Conservation (phyloP, 2,888 invertebrate genomes). For the Drosophila anceps region DNA sequence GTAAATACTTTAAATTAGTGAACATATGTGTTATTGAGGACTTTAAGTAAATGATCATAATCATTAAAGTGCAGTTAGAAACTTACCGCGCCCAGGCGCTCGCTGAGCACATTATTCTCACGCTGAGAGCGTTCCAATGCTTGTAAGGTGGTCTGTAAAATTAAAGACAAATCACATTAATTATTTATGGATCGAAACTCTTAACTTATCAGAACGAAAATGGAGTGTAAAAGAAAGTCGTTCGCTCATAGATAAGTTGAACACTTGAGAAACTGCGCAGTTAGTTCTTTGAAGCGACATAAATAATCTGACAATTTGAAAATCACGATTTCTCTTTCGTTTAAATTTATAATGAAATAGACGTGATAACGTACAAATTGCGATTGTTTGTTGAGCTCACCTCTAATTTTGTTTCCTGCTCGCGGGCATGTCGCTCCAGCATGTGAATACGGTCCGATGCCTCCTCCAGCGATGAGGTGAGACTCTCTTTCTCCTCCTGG, state of each 20-base stretch:
- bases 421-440: slow-evolving; percentile 92
- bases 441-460: slow-evolving; percentile 94
- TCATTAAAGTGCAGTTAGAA: background rate
- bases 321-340: slow-evolving; percentile 64
- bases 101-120: slow-evolving; percentile 90
- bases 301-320: slow-evolving; percentile 53
- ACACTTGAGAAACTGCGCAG: slow-evolving; percentile 73
- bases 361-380: slow-evolving; percentile 57
- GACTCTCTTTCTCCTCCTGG: slow-evolving; percentile 92
- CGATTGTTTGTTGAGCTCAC: slow-evolving; percentile 58
- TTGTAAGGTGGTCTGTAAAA: slow-evolving; percentile 87
- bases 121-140: slow-evolving; percentile 90
- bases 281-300: slow-evolving; percentile 44
- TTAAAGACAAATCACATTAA: background rate
- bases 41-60: background rate
- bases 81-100: slow-evolving; percentile 88
- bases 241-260: slow-evolving; percentile 49
- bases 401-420: slow-evolving; percentile 89
- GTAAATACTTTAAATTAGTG: background rate
- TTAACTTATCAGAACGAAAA: slow-evolving; percentile 29
- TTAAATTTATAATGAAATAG: slow-evolving; percentile 35
- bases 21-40: background rate
- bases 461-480: slow-evolving; percentile 93
- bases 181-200: slow-evolving; percentile 16
- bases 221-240: slow-evolving; percentile 64